Evolutionary conservation across 1,140 invertebrate species (phyloP), one percentile per base, ranked within the genome.

Genomic region (Aphaenogaster rudis): DNA sequence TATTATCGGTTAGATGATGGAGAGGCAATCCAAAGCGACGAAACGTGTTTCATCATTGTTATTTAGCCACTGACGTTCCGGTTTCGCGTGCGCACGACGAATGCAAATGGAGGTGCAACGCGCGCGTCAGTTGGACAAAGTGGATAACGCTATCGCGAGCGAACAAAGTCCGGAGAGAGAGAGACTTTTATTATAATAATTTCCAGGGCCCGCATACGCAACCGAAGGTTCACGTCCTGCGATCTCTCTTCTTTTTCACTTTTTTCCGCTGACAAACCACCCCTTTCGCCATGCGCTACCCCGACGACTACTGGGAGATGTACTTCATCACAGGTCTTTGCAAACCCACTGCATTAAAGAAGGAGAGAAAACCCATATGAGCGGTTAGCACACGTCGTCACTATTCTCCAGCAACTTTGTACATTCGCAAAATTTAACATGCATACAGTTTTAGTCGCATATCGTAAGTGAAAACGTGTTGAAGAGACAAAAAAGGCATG

Each of bases 161-260:
- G 81, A 81, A 91, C 69, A 89, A 92, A 85, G 86, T 67, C 50
- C 63, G 45, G 89, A 63, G 13, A 69, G 86, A 48, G 66, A 69
- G 87, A 63, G 80, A 92, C 88, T 92, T 92, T 92, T 92, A 92
- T 92, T 92, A 92, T 92, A 92, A 92, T 92, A 92, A 92, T 92
- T 81, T 88, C 78, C 91, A 81, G 72, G 36, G 39, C 42, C 11
- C 57, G 50, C 59, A 87, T 79, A 72, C 79, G 84, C 88, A 86
- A 79, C 69, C 79, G 66, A 85, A 89, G 64, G 17, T 42, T 66
- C 72, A 63, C 48, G 74, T 77, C 42, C 63, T 57, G 74, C 63
- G 79, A 21, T 57, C 81, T 63, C 59, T 86, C 48, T 72, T 76
- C 66, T 61, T 63, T 63, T 57, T 28, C 45, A 28, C 64, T 57